phyloP scores from a whole-genome alignment of 2,888 invertebrate genomes.

The Monoplex corrugatus region DNA sequence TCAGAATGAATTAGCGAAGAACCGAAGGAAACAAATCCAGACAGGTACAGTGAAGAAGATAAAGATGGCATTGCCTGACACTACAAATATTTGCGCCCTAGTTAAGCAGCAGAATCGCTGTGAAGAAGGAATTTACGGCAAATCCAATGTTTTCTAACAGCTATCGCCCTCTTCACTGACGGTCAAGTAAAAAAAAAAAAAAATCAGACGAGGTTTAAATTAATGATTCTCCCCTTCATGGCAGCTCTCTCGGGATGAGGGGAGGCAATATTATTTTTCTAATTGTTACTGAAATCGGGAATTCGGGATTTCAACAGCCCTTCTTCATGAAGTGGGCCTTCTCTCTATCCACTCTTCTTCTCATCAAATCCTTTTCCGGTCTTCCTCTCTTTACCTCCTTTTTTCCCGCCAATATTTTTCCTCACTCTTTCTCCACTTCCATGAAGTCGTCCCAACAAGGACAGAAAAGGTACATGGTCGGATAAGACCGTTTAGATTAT shows the following conservation, averaged over 20 bases:
- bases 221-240: conserved; percentile 15
- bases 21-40: not conserved
- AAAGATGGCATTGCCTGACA: not conserved
- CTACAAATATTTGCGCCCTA: not conserved
- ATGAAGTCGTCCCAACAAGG: no score
- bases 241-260: not conserved
- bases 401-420: not conserved
- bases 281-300: no score
- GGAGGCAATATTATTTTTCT: no score
- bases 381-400: not conserved
- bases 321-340: no score
- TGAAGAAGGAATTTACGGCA: conserved; percentile 20
- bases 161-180: conserved; percentile 20
- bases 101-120: not conserved
- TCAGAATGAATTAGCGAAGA: not conserved
- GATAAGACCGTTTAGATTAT: no score
- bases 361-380: not conserved
- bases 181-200: not conserved
- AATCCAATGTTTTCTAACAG: conserved; percentile 35
- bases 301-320: no score
- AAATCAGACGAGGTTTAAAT: conserved; percentile 37
- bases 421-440: not conserved
- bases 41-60: not conserved
- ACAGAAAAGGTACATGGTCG: no score
- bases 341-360: not conserved